Percentiles rank a stretch among this genome's conserved stretches.
These are phyloP conservation scores for Corydoras sp. DNA, from an alignment of 2,113 vertebrate species.

Conservation along the genomic window DNA sequence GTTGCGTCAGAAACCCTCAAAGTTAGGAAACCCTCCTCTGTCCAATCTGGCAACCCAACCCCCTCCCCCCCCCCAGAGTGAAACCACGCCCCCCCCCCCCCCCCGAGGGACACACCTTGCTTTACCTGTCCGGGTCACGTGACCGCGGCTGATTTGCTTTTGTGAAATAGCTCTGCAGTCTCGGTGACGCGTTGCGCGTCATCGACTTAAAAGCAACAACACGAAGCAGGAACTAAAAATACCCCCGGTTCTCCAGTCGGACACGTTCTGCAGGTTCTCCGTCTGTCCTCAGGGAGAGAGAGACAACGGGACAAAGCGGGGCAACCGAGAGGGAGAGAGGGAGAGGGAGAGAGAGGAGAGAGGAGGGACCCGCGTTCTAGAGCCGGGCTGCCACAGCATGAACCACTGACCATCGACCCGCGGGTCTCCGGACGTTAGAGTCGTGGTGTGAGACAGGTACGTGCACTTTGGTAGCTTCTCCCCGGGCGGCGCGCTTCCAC, in stretches of 20 bases:
- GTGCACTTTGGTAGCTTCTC: not conserved
- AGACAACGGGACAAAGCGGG: not conserved
- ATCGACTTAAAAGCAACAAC: too few species aligned
- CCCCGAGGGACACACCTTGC: not conserved
- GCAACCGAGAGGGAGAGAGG: not conserved
- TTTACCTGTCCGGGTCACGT: constrained; percentile 16
- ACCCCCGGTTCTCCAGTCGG: not conserved
- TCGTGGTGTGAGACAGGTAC: constrained; percentile 4
- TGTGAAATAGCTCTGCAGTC: not conserved
- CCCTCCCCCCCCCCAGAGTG: not conserved
- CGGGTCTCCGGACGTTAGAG: constrained; percentile 13
- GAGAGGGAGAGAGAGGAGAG: not conserved
- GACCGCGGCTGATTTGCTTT: not conserved
- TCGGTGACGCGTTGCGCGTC: constrained; percentile 2
- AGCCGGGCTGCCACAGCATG: constrained; percentile 5
- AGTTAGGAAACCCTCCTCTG: too few species aligned
- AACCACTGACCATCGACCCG: not conserved
- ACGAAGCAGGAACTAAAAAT: not conserved
- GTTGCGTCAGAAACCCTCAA: too few species aligned
- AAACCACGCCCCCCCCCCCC: too few species aligned
- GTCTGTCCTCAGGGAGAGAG: not conserved
- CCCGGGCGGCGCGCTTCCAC: not conserved
- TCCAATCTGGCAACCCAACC: not conserved
- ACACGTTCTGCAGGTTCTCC: constrained; percentile 18
- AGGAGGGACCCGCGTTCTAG: not conserved